These are phyloP conservation scores for Enoplosus armatus DNA, from an alignment of 2,797 vertebrate species.

Conservation along the genomic window DNA sequence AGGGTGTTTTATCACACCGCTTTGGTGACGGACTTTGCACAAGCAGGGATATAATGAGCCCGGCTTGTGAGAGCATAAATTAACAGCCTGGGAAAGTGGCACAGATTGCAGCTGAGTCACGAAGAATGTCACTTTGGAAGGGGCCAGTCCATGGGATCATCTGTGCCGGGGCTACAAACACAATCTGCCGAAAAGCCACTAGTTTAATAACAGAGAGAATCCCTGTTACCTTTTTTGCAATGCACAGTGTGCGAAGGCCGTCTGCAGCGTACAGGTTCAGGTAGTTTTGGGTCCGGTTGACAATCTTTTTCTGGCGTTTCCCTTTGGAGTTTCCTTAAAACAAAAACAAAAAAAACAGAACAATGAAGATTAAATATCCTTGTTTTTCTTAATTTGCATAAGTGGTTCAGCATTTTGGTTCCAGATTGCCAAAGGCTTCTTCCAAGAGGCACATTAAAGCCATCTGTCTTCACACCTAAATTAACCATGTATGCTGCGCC, in stretches of 20 bases:
- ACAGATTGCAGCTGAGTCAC: constrained; percentile 80
- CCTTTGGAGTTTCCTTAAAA: constrained; percentile 88
- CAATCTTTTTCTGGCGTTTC: constrained; percentile 92
- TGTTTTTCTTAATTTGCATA: constrained; percentile 31
- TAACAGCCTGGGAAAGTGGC: constrained; percentile 72
- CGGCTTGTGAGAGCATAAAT: constrained; percentile 72
- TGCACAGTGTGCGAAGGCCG: constrained; percentile 96
- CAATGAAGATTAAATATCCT: constrained; percentile 18
- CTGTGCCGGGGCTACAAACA: constrained; percentile 54
- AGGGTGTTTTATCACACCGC: constrained; percentile 64
- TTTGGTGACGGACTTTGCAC: constrained; percentile 45
- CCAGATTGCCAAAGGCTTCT: constrained; percentile 48
- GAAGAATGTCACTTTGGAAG: constrained; percentile 66
- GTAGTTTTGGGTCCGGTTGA: constrained; percentile 94
- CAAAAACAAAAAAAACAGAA: constrained; percentile 9
- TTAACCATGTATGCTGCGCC: constrained; percentile 36
- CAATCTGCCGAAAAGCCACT: constrained; percentile 42
- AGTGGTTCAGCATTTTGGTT: constrained; percentile 41
- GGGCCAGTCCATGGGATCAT: constrained; percentile 61
- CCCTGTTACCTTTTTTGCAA: constrained; percentile 93
- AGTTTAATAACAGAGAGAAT: constrained; percentile 17
- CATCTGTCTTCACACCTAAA: constrained; percentile 75
- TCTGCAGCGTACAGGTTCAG: constrained; percentile 95
- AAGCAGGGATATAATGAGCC: constrained; percentile 61
- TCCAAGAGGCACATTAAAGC: constrained; percentile 58